Evolutionary conservation across 2,888 invertebrate species (phyloP), one percentile per base, ranked within the genome.

Genomic region (Xestia c-nigrum): DNA sequence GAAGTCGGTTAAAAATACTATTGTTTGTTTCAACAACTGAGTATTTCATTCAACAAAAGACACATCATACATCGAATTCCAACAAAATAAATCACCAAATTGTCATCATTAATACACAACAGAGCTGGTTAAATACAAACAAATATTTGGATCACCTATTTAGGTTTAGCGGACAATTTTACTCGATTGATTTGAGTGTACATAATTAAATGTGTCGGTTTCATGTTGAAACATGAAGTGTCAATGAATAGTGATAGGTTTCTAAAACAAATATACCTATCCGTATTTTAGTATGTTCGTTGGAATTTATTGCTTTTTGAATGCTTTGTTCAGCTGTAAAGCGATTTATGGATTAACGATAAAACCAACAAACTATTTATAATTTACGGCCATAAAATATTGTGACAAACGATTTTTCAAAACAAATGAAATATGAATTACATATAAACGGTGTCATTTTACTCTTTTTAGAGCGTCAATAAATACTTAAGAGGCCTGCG

Each of bases 381-480:
- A 50, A 67, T n/a, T 50, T 16, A 50, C 21, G 3, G 16, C 21
- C 31, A 46, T 9, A 68, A 38, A 68, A 68, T 61, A 59, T 76
- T 77, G 43, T 50, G 31, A 43, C 19, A 76, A 40, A 31, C 31
- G 2, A 50, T n/a, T 3, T 19, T 57, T 16, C 14, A 59, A 67
- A 67, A 52, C 31, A 78, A 78, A 59, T 69, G 21, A 78, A 69
- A 69, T n/a, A 46, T 52, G 59, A 38, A 19, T 10, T 12, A 24
- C 16, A 24, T 7, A 2, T 31, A 31, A 31, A 3, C 38, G 14
- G 52, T 24, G 70, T 40, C 3, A 52, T 70, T 70, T 61, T 69
- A n/a, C n/a, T n/a, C n/a, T n/a, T n/a, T n/a, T n/a, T n/a, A n/a
- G 21, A 1, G 24, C 16, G 9, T 40, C 52, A 69, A 14, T 46